Evolutionary conservation across 1,140 invertebrate genomes (phyloP), one percentile per base, ranked within the genome.

Genomic region (Pissodes strobi): DNA sequence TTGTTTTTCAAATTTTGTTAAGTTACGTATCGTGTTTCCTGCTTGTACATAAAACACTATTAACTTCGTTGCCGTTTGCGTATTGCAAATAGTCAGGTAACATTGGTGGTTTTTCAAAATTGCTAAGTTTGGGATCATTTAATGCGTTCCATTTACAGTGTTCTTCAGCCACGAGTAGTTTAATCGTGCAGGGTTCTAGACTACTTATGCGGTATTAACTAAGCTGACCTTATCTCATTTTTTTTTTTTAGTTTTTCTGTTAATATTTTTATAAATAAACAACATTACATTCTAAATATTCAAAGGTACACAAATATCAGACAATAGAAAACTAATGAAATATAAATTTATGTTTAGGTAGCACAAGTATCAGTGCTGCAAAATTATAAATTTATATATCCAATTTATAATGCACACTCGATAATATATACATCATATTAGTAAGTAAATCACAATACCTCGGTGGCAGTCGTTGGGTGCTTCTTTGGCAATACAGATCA

Each of bases 281-380:
- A 73, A 73, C 65, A 43, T 71, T 73, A 71, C 67, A 62, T 59
- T 68, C 70, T 73, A 74, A 68, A 63, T 68, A 73, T 72, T 65
- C 53, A 68, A 74, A 73, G 73, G 73, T 74, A 73, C 72, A 73
- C 67, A 70, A 62, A 74, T 74, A 73, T 74, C 72, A 74, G 72
- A 74, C 70, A 70, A 34, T 68, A 72, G 66, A 69, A 66, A 66
- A 70, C 64, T 68, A 61, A 51, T 34, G 13, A 12, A 49, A 23
- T 34, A 51, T 51, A 46, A 61, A 51, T 51, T 51, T 41, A 51
- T 23, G 38, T 38, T 25, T 38, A 51, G 25, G 23, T 23, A 48
- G 56, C 23, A 34, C n/a, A n/a, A n/a, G n/a, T n/a, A n/a, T n/a
- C n/a, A n/a, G 2, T 18, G 4, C 39, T 13, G 27, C 27, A 48